Evolutionary conservation across 2,888 invertebrate species (phyloP).

Genomic region (Eupithecia pulchellata): DNA sequence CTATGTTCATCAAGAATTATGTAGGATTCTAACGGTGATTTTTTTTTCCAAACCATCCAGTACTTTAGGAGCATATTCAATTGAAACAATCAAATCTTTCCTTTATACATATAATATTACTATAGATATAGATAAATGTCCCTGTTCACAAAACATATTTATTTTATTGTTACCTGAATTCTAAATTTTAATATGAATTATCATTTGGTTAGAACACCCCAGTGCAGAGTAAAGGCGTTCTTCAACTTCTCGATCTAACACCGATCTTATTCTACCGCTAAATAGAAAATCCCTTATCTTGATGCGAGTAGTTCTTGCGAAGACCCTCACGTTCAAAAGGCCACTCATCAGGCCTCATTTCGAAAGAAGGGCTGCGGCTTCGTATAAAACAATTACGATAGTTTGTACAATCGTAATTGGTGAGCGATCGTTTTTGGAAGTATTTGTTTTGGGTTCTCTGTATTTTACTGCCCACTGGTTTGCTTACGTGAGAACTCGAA

Average conservation of each 20-base stretch:
- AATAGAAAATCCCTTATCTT: conserved; percentile 3
- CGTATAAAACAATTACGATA: conserved; percentile 49
- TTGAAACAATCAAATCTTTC: too few species aligned
- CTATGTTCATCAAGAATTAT: too few species aligned
- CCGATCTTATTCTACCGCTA: not conserved
- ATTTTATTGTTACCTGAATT: too few species aligned
- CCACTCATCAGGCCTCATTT: conserved; percentile 42
- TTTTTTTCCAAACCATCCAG: too few species aligned
- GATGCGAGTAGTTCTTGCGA: not conserved
- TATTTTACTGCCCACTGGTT: not conserved
- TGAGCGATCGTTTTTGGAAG: conserved; percentile 39
- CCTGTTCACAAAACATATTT: too few species aligned
- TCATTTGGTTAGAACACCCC: too few species aligned
- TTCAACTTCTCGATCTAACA: not conserved
- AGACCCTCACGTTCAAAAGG: conserved; percentile 17
- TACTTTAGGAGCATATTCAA: too few species aligned
- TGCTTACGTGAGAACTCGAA: not conserved
- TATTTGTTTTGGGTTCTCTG: conserved; percentile 17
- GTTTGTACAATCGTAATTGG: conserved; percentile 49
- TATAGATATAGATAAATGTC: too few species aligned
- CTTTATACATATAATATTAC: too few species aligned
- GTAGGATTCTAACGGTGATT: too few species aligned
- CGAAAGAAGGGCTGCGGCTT: conserved; percentile 29
- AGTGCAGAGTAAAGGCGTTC: not conserved
- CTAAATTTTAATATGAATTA: too few species aligned